A percentile compares a stretch with the other conserved stretches of the same genome.
These are phyloP conservation scores for Formica aserva DNA, from an alignment of 2,888 invertebrate species.

Conservation along the genomic window DNA sequence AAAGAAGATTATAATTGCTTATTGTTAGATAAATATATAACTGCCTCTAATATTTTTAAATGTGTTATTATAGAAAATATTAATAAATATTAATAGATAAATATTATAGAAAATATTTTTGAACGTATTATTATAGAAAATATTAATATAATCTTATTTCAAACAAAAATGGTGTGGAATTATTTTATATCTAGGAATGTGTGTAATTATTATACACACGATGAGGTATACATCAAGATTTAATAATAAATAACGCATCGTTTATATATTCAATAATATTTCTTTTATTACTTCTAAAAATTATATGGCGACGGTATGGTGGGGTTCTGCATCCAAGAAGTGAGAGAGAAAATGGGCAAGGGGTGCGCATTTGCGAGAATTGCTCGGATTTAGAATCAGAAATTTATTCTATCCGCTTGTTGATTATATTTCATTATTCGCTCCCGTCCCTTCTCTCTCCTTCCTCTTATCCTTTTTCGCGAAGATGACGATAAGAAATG, in stretches of 20 bases:
- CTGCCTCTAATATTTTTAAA: neutral
- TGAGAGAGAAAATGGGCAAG: slow-evolving; percentile 54
- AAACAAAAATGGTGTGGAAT: neutral
- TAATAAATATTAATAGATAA: neutral
- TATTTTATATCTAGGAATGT: slow-evolving; percentile 12
- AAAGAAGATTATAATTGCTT: neutral
- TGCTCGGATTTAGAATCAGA: neutral
- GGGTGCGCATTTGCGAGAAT: neutral
- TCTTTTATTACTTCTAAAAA: slow-evolving; percentile 81
- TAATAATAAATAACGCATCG: slow-evolving; percentile 49
- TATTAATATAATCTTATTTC: neutral
- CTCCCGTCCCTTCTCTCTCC: slow-evolving; percentile 35
- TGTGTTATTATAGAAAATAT: too few relatives aligned
- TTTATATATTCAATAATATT: slow-evolving; percentile 76
- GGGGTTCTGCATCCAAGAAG: slow-evolving; percentile 70
- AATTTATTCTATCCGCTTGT: neutral
- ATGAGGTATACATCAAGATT: slow-evolving; percentile 41
- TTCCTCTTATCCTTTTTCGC: slow-evolving; percentile 24
- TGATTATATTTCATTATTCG: slow-evolving; percentile 23
- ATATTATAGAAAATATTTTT: neutral
- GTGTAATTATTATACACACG: neutral
- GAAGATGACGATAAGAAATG: slow-evolving; percentile 45
- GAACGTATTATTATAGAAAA: neutral
- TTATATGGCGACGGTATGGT: slow-evolving; percentile 81
- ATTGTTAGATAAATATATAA: neutral